phyloP scores from a whole-genome alignment of 2,888 invertebrate species.

The Steinernema hermaphroditum region DNA sequence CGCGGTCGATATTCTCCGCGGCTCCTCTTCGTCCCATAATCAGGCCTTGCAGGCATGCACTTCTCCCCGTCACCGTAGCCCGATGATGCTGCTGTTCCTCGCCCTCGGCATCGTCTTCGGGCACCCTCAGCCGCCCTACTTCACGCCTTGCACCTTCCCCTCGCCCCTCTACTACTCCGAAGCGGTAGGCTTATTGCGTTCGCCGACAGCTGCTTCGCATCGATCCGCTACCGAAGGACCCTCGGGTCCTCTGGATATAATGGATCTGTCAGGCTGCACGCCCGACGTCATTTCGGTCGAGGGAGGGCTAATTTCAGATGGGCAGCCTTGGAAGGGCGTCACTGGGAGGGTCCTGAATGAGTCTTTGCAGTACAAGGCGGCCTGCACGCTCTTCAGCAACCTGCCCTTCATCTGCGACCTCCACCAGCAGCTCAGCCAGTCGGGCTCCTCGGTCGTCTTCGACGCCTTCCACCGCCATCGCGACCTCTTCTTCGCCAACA shows the following conservation, averaged over 20 bases:
- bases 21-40: too few relatives aligned
- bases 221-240: neutral
- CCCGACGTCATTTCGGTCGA: too few relatives aligned
- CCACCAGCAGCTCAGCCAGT: conserved; percentile 53
- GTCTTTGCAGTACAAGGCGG: conserved; percentile 31
- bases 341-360: too few relatives aligned
- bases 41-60: conserved; percentile 27
- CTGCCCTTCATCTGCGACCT: conserved; percentile 60
- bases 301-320: too few relatives aligned
- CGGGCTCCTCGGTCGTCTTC: conserved; percentile 45
- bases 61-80: conserved; percentile 22
- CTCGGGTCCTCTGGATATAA: too few relatives aligned
- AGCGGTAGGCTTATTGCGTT: conserved; percentile 6
- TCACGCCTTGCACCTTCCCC: conserved; percentile 39
- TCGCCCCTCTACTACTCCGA: conserved; percentile 25
- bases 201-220: conserved; percentile 15
- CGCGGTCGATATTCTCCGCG: conserved; percentile 21
- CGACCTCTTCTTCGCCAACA: conserved; percentile 26
- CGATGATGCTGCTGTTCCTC: neutral
- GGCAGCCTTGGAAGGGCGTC: too few relatives aligned
- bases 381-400: conserved; percentile 35
- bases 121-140: conserved; percentile 31
- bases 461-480: conserved; percentile 40
- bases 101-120: conserved; percentile 11
- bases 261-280: too few relatives aligned